Conservation (phyloP, 2,888 invertebrate genomes). For the Hesperia comma region DNA sequence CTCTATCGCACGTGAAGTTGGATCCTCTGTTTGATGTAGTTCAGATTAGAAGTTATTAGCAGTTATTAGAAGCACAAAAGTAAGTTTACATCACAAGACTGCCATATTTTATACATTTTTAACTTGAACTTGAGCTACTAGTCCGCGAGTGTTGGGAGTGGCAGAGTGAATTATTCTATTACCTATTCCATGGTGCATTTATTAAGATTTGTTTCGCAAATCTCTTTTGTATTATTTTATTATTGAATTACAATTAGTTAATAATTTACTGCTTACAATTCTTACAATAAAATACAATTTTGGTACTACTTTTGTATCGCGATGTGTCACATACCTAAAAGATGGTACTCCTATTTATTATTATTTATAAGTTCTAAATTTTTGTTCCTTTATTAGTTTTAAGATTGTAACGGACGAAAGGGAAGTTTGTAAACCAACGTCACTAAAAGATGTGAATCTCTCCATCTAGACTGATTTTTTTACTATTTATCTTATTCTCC, state of each 20-base stretch:
- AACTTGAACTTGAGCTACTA: not conserved
- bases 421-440: conserved; percentile 57
- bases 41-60: too few relatives aligned
- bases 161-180: not conserved
- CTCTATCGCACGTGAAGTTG: not conserved
- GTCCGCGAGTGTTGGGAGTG: not conserved
- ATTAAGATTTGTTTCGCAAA: conserved; percentile 6
- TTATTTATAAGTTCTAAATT: conserved; percentile 51
- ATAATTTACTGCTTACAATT: conserved; percentile 1
- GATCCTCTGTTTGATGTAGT: conserved; percentile 7
- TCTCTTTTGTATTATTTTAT: conserved; percentile 12
- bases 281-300: not conserved
- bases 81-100: conserved; percentile 18
- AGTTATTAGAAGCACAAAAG: conserved; percentile 21
- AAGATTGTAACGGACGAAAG: conserved; percentile 54
- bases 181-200: conserved; percentile 27
- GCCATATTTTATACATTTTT: conserved; percentile 18
- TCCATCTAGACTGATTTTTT: conserved; percentile 77
- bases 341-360: conserved; percentile 49
- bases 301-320: not conserved
- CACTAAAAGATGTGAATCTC: conserved; percentile 57
- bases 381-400: conserved; percentile 59
- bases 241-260: conserved; percentile 9
- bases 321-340: conserved; percentile 8
- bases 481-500: conserved; percentile 35